Evolutionary conservation across 2,113 vertebrate genomes (phyloP).

Genomic region (Caloenas nicobarica): DNA sequence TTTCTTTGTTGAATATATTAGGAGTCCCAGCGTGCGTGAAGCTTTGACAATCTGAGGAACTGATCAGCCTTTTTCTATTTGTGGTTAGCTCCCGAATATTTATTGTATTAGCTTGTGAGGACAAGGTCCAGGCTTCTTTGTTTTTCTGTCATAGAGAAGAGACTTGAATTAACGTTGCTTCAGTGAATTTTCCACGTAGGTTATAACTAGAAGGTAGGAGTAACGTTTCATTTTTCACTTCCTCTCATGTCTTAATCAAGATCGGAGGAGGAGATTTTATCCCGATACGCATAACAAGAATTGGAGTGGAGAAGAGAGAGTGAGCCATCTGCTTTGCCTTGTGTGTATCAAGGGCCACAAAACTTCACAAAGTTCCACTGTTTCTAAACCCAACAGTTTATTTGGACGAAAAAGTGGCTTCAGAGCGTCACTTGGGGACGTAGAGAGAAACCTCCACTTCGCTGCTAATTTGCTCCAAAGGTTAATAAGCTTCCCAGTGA

Average conservation of each 20-base stretch:
- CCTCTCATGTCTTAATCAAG: background rate
- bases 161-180: background rate
- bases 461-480: background rate
- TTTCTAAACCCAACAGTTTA: background rate
- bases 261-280: background rate
- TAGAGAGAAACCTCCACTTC: background rate
- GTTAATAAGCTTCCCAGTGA: background rate
- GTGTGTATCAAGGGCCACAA: background rate
- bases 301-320: background rate
- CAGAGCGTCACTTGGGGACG: background rate
- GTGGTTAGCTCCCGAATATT: background rate
- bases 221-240: rapidly evolving
- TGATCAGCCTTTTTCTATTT: constrained; percentile 17
- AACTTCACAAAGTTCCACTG: rapidly evolving
- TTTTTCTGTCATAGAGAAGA: background rate
- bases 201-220: rapidly evolving
- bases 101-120: background rate
- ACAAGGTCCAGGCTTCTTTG: background rate
- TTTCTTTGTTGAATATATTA: background rate
- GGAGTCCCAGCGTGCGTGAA: background rate
- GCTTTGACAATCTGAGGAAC: background rate
- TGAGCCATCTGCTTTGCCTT: background rate
- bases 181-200: background rate
- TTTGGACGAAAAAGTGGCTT: background rate
- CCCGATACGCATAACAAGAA: background rate